Evolutionary conservation across 2,888 invertebrate genomes (phyloP), one percentile per base, ranked within the genome.

Genomic region (Leptopilina syphax): DNA sequence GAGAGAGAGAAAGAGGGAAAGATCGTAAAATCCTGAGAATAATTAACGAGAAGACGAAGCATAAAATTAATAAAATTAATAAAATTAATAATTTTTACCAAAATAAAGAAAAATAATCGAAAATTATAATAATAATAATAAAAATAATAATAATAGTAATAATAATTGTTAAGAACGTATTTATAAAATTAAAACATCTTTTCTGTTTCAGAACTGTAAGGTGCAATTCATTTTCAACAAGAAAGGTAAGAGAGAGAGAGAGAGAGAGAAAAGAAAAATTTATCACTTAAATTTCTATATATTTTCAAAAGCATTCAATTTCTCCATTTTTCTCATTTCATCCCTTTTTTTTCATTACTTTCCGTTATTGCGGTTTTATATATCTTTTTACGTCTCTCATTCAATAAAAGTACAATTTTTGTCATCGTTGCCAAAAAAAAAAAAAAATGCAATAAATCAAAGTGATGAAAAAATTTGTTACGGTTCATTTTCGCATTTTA

Each of bases 1-100:
- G 47, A 47, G 47, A 47, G 47, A 47, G 47, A 7, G 47, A 47
- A 10, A 47, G 12, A 50, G 79, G 65, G 57, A 3, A 50, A 77
- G 79, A 77, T 82, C 82, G 82, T 81, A 80, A 81, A 83, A 60
- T 65, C 78, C 80, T 73, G 50, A 79, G 81, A 78, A 84, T 86
- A 86, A 86, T 86, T 85, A 85, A 83, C 82, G 81, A 79, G 81
- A 79, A 68, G 79, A 70, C 24, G 63, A 77, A 60, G 76, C 34
- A 70, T 80, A 34, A 34, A 34, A 34, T 34, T 34, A 34, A 34
- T 34, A 73, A 27, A 18, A 18, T 18, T 18, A 18, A 70, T 80
- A 34, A 34, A 34, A 34, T 34, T 34, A 34, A 34, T 34, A 73
- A 27, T 73, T 47, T 73, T 73, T 7, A 73, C 54, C 70, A 73